Percentiles rank a stretch among this genome's conserved stretches.
phyloP scores from a whole-genome alignment of 1,140 invertebrate genomes.

The Drosophila trapezifrons region DNA sequence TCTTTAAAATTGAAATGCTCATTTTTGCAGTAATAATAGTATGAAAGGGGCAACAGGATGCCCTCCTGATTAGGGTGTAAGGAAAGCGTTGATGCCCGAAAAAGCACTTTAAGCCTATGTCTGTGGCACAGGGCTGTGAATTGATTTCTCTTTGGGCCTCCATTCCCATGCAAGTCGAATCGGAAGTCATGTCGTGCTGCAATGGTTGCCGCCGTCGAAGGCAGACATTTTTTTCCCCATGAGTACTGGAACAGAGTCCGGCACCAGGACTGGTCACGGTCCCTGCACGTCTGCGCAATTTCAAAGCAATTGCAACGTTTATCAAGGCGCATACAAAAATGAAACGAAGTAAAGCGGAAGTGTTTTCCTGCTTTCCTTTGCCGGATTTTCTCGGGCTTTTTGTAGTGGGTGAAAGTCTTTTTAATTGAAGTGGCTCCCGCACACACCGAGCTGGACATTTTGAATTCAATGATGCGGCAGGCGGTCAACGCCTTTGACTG shows the following conservation, averaged over 20 bases:
- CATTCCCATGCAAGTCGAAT: slow-evolving; percentile 31
- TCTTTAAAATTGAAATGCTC: neutral
- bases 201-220: slow-evolving; percentile 54
- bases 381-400: slow-evolving; percentile 61
- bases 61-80: slow-evolving; percentile 2
- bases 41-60: neutral
- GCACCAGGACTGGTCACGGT: slow-evolving; percentile 12
- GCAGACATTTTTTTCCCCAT: slow-evolving; percentile 66
- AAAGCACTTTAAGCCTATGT: slow-evolving; percentile 55
- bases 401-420: slow-evolving; percentile 79
- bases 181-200: slow-evolving; percentile 79
- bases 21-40: slow-evolving; percentile 3
- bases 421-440: slow-evolving; percentile 78
- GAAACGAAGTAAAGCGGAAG: slow-evolving; percentile 73
- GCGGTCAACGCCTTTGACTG: slow-evolving; percentile 76
- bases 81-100: slow-evolving; percentile 57
- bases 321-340: slow-evolving; percentile 72
- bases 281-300: slow-evolving; percentile 75
- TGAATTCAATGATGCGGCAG: slow-evolving; percentile 78
- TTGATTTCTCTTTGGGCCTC: slow-evolving; percentile 52
- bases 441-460: slow-evolving; percentile 53
- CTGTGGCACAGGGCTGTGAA: slow-evolving; percentile 50
- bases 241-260: slow-evolving; percentile 3
- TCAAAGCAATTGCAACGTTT: slow-evolving; percentile 80
- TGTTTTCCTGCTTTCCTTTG: slow-evolving; percentile 73